Percentiles rank a stretch among this genome's conserved stretches.
phyloP scores from a whole-genome alignment of 2,888 invertebrate genomes.

The Ischnus inquisitorius region DNA sequence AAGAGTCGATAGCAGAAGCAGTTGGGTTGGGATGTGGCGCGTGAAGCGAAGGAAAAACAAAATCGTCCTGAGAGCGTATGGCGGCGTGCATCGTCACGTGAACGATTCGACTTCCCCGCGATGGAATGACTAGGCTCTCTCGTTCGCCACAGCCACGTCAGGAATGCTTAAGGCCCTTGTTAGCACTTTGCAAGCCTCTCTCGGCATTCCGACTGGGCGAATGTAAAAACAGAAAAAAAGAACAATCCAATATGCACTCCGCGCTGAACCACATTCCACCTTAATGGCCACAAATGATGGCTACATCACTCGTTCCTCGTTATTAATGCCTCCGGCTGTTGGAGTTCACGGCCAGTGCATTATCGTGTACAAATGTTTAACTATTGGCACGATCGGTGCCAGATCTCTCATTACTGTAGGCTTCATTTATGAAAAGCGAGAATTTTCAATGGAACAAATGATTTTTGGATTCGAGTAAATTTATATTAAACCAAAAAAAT shows the following conservation, averaged over 20 bases:
- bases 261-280: background rate
- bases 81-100: constrained; percentile 9
- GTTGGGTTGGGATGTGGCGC: constrained; percentile 19
- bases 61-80: background rate
- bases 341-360: background rate
- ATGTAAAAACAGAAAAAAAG: background rate
- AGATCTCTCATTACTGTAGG: background rate
- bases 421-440: background rate
- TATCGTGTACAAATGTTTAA: background rate
- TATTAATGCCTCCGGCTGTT: constrained; percentile 2
- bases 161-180: constrained; percentile 14
- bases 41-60: constrained; percentile 5
- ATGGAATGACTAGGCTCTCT: constrained; percentile 4
- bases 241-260: background rate
- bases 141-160: constrained; percentile 11
- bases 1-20: background rate
- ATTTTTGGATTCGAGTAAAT: no score
- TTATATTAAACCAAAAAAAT: background rate
- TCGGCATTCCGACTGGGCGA: background rate
- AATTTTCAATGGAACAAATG: background rate
- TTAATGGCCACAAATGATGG: constrained; percentile 24
- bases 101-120: background rate
- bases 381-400: background rate
- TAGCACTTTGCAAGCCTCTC: constrained; percentile 2
- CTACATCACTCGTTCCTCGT: constrained; percentile 11